A percentile compares a stretch with the other conserved stretches of the same genome.
phyloP scores from a whole-genome alignment of 1,140 invertebrate species.

The Geopemphigus sp. region DNA sequence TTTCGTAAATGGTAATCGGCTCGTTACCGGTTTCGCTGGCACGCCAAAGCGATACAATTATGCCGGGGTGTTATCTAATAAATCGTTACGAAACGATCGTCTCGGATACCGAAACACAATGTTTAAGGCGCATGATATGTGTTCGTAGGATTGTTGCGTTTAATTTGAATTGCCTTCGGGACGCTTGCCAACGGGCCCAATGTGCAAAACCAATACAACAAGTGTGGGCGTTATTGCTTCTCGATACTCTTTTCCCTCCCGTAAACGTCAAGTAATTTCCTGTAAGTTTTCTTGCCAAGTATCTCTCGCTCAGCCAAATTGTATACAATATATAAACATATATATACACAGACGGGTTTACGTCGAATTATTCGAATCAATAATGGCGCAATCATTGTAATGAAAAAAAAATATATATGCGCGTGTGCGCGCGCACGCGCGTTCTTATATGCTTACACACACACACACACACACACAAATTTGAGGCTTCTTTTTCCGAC shows the following conservation, averaged over 20 bases:
- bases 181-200: slow-evolving; percentile 19
- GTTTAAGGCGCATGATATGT: background rate
- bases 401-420: no score
- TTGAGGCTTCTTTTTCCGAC: no score
- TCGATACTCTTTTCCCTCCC: background rate
- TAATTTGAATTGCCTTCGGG: slow-evolving; percentile 35
- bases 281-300: slow-evolving; percentile 24
- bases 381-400: background rate
- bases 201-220: slow-evolving; percentile 40
- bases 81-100: slow-evolving; percentile 27
- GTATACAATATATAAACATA: background rate
- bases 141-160: slow-evolving; percentile 18
- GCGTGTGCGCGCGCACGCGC: no score
- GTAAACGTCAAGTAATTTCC: background rate
- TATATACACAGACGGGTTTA: background rate
- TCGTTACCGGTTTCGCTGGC: background rate
- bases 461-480: no score
- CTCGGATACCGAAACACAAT: background rate
- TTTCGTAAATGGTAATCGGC: background rate
- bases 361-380: background rate
- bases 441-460: no score
- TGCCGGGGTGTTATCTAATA: background rate
- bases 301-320: background rate
- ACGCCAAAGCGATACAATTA: background rate
- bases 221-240: slow-evolving; percentile 36